phyloP scores from a whole-genome alignment of 2,113 vertebrate genomes.

The Lutjanus erythropterus region DNA sequence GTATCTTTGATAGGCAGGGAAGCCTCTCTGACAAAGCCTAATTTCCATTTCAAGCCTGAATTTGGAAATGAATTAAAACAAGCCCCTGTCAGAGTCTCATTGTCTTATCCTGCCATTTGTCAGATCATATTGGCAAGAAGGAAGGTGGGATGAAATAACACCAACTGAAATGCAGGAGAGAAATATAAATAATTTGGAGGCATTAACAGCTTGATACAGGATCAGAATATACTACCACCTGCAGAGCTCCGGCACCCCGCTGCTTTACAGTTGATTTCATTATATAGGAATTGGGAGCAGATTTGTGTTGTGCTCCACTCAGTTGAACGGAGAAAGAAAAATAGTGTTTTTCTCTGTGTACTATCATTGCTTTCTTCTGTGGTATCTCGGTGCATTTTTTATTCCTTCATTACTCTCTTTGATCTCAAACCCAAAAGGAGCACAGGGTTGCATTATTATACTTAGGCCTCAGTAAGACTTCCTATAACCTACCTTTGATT shows the following conservation, averaged over 20 bases:
- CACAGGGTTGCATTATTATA: slow-evolving; percentile 49
- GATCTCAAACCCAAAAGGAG: slow-evolving; percentile 54
- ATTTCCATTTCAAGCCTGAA: slow-evolving; percentile 2
- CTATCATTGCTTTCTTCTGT: neutral
- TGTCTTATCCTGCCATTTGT: slow-evolving; percentile 9
- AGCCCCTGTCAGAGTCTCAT: slow-evolving; percentile 20
- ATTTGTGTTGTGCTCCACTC: slow-evolving; percentile 21
- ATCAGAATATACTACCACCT: slow-evolving; percentile 31
- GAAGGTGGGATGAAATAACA: neutral
- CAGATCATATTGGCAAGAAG: slow-evolving; percentile 20
- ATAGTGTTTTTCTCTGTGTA: neutral
- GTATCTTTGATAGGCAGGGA: neutral
- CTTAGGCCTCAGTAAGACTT: slow-evolving; percentile 34
- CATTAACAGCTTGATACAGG: slow-evolving; percentile 20
- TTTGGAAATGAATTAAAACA: slow-evolving; percentile 16
- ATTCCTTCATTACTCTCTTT: slow-evolving; percentile 62
- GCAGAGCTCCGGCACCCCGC: slow-evolving; percentile 17
- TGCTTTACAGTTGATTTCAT: slow-evolving; percentile 39
- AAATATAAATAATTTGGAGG: slow-evolving; percentile 32
- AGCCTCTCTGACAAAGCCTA: neutral
- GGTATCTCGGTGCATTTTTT: slow-evolving; percentile 19
- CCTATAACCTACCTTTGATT: slow-evolving; percentile 62
- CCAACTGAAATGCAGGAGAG: slow-evolving; percentile 12
- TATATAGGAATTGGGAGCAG: slow-evolving; percentile 22
- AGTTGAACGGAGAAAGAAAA: slow-evolving; percentile 3